phyloP scores from a whole-genome alignment of 2,888 invertebrate species.

The Pterostichus niger region DNA sequence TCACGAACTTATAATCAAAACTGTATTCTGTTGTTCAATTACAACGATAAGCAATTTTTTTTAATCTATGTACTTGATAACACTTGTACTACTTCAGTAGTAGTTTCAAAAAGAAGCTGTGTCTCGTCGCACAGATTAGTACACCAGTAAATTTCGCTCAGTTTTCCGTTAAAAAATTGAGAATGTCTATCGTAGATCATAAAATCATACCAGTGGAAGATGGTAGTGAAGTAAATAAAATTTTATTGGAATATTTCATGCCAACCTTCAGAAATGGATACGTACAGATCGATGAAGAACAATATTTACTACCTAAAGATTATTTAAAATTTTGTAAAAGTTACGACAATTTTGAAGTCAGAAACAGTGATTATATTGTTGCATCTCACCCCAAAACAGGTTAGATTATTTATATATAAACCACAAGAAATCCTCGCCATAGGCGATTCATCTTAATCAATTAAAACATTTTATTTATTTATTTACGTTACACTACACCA shows the following conservation, averaged over 20 bases:
- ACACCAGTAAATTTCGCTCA: too few relatives aligned
- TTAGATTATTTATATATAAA: not conserved
- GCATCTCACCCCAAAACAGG: slow-evolving; percentile 59
- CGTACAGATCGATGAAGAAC: slow-evolving; percentile 25
- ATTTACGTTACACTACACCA: too few relatives aligned
- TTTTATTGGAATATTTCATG: slow-evolving; percentile 37
- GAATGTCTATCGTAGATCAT: not conserved
- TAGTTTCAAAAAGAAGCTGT: too few relatives aligned
- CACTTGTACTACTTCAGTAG: too few relatives aligned
- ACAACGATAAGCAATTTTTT: too few relatives aligned
- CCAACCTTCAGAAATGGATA: slow-evolving; percentile 32
- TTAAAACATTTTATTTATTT: too few relatives aligned
- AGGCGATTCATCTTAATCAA: too few relatives aligned
- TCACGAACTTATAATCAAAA: too few relatives aligned
- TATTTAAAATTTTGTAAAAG: slow-evolving; percentile 19
- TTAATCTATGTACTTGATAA: too few relatives aligned
- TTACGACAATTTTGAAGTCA: slow-evolving; percentile 40
- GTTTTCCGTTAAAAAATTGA: too few relatives aligned
- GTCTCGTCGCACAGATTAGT: too few relatives aligned
- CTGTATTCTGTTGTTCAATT: too few relatives aligned
- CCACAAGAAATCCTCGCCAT: not conserved
- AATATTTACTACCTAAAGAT: slow-evolving; percentile 26
- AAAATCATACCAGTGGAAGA: slow-evolving; percentile 1
- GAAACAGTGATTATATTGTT: slow-evolving; percentile 40
- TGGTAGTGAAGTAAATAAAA: slow-evolving; percentile 33